These are phyloP conservation scores for Andrena trimmerana DNA, from an alignment of 2,888 invertebrate genomes.

Conservation along the genomic window DNA sequence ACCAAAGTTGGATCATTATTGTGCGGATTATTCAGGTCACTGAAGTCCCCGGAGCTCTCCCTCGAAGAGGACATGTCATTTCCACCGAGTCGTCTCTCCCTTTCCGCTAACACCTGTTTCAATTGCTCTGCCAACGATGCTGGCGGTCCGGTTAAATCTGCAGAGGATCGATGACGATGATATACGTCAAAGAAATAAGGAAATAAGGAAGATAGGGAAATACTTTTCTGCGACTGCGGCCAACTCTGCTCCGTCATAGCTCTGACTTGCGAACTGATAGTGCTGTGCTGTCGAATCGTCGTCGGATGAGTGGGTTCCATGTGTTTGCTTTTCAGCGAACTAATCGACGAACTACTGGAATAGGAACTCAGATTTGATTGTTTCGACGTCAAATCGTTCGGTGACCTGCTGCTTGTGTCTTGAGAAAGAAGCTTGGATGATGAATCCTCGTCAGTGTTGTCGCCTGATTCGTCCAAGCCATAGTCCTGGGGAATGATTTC, in stretches of 20 bases:
- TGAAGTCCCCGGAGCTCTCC: conserved; percentile 88
- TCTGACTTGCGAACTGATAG: conserved; percentile 83
- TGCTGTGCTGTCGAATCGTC: conserved; percentile 82
- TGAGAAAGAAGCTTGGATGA: conserved; percentile 81
- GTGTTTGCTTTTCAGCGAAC: conserved; percentile 82
- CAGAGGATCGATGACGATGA: neutral
- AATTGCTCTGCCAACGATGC: conserved; percentile 94
- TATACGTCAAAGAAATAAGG: neutral
- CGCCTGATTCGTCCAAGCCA: conserved; percentile 91
- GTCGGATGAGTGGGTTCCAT: conserved; percentile 80
- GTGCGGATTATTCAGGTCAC: conserved; percentile 87
- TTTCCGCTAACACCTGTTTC: conserved; percentile 94
- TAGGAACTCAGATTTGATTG: conserved; percentile 83
- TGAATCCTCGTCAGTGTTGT: conserved; percentile 87
- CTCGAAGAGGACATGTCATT: conserved; percentile 85
- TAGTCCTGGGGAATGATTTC: conserved; percentile 87
- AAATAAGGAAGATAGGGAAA: conserved; percentile 3
- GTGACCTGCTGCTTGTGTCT: conserved; percentile 80
- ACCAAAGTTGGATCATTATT: conserved; percentile 89
- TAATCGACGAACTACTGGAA: conserved; percentile 83
- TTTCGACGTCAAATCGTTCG: conserved; percentile 83
- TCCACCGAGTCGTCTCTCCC: conserved; percentile 90
- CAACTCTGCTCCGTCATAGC: conserved; percentile 84
- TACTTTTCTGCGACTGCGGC: conserved; percentile 82
- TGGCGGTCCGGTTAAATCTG: conserved; percentile 88